Conservation (phyloP, 2,113 vertebrate genomes). For the Orycteropus afer region DNA sequence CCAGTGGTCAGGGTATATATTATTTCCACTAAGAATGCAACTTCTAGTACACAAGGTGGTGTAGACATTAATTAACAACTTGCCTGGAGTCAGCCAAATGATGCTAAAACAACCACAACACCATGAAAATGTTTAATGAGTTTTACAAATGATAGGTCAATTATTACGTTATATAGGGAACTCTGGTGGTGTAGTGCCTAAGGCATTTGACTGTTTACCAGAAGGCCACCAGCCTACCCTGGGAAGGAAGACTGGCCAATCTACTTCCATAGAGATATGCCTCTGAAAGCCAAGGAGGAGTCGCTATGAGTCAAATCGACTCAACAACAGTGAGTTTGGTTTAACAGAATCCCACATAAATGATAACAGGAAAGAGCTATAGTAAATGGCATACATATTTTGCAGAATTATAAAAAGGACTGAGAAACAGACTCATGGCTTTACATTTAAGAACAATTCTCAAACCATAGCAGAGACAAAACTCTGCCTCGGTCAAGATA, state of each 20-base stretch:
- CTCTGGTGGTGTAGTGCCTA: too few species aligned
- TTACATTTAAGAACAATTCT: not conserved
- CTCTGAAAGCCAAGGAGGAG: too few species aligned
- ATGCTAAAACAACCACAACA: too few species aligned
- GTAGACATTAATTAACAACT: not conserved
- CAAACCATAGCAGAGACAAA: not conserved
- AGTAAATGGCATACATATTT: not conserved
- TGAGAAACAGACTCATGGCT: not conserved
- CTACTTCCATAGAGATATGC: too few species aligned
- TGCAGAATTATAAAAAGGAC: not conserved
- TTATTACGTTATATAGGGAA: not conserved
- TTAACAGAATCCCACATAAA: not conserved
- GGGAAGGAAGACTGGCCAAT: too few species aligned
- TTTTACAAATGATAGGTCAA: not conserved
- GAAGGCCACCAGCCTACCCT: too few species aligned
- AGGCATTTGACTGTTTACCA: too few species aligned
- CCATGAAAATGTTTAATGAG: not conserved
- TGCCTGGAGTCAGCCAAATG: not conserved
- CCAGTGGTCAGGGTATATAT: not conserved
- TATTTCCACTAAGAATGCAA: not conserved
- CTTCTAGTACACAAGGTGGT: not conserved
- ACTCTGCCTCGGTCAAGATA: not conserved
- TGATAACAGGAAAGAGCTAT: not conserved
- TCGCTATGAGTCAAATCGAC: too few species aligned
- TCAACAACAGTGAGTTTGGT: too few species aligned